Evolutionary conservation across 92 coral and sea anemone species (phyloP).

Genomic region (Plumapathes pennacea): DNA sequence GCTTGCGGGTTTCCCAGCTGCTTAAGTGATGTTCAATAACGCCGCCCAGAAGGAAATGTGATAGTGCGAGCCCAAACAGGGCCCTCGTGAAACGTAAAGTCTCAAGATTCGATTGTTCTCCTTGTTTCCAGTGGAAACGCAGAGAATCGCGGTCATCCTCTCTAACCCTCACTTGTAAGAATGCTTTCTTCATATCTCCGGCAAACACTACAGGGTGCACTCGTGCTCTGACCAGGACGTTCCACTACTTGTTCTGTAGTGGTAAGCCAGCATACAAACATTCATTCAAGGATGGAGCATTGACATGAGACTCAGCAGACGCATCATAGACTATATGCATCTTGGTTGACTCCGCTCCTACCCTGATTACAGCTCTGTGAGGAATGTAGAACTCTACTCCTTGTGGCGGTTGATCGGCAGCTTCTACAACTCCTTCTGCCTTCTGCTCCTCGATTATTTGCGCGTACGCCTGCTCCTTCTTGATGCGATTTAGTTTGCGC

Average conservation of each 20-base stretch:
- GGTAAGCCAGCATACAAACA: slow-evolving; percentile 6
- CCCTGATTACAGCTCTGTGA: slow-evolving; percentile 6
- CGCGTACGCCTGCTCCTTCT: neutral
- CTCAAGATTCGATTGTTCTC: slow-evolving; percentile 22
- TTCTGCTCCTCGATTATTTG: slow-evolving; percentile 10
- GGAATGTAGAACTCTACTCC: slow-evolving; percentile 11
- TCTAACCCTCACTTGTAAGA: slow-evolving; percentile 27
- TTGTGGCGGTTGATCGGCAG: neutral
- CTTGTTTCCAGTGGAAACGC: slow-evolving; percentile 19
- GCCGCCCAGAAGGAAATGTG: slow-evolving; percentile 19
- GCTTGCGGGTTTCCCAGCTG: slow-evolving; percentile 14
- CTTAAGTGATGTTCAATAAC: slow-evolving; percentile 19
- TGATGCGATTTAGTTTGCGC: neutral
- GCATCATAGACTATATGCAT: slow-evolving; percentile 2
- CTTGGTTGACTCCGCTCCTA: slow-evolving; percentile 4
- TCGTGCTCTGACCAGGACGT: neutral
- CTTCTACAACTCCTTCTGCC: slow-evolving; percentile 5
- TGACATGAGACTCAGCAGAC: slow-evolving; percentile 1
- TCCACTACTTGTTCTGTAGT: slow-evolving; percentile 6
- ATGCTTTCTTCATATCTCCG: slow-evolving; percentile 22
- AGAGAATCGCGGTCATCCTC: slow-evolving; percentile 18
- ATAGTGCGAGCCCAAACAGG: slow-evolving; percentile 24
- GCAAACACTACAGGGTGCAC: neutral
- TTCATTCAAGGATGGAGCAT: slow-evolving; percentile 1
- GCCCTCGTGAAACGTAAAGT: slow-evolving; percentile 25